Evolutionary conservation across 2,888 invertebrate genomes (phyloP).

Genomic region (Cephus runcator): DNA sequence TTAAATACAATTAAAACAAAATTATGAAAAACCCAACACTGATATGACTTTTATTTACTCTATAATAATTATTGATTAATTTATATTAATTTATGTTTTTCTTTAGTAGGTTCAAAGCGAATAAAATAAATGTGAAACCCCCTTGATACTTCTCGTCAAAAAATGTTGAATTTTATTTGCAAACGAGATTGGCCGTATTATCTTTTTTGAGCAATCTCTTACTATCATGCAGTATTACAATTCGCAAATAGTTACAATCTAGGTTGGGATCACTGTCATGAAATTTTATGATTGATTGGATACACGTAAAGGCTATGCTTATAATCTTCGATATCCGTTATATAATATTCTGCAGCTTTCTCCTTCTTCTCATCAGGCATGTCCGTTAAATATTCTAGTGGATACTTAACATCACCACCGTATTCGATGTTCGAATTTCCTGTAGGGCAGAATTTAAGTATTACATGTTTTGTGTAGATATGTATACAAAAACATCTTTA

Average conservation of each 20-base stretch:
- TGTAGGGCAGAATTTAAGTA: constrained; percentile 11
- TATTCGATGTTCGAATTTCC: constrained; percentile 20
- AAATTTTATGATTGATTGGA: constrained; percentile 29
- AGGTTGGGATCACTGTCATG: constrained; percentile 19
- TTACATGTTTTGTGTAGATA: not conserved
- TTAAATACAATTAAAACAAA: constrained; percentile 51
- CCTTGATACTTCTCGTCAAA: not conserved
- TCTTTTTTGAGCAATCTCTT: not conserved
- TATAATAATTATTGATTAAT: not conserved
- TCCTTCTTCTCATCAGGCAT: constrained; percentile 26
- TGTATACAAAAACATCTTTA: not conserved
- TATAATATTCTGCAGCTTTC: constrained; percentile 32
- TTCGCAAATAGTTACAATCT: not conserved
- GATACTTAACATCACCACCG: constrained; percentile 27
- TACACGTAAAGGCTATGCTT: constrained; percentile 41
- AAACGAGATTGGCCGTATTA: not conserved
- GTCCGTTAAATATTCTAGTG: constrained; percentile 39
- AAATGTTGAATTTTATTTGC: not conserved
- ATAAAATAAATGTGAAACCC: not conserved
- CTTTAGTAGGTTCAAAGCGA: not conserved
- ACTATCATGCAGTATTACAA: not conserved
- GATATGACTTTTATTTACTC: not conserved
- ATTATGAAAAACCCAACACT: constrained; percentile 31
- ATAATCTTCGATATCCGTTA: constrained; percentile 46
- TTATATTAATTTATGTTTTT: not conserved